Percentiles rank a stretch among this genome's conserved stretches.
Conservation (phyloP, 2,797 vertebrate genomes). For the Pipistrellus nathusii region DNA sequence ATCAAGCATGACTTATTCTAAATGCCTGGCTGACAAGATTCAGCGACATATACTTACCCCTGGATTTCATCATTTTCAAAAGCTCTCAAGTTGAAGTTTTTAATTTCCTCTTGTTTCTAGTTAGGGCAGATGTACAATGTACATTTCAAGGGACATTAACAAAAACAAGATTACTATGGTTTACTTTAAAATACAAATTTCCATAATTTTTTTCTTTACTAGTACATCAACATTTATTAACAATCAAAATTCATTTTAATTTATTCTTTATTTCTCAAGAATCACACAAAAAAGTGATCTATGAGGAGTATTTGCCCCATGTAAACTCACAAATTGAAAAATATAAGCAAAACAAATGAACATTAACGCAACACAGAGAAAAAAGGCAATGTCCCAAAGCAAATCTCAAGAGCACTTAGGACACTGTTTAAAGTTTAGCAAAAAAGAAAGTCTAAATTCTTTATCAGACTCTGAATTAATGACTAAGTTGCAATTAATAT, state of each 20-base stretch:
- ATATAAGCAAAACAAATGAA: conserved; percentile 32
- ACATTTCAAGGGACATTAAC: conserved; percentile 6
- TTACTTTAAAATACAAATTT: conserved; percentile 36
- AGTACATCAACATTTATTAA: neutral
- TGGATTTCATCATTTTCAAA: neutral
- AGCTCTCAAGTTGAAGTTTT: neutral
- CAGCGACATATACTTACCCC: neutral
- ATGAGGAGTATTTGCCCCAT: neutral
- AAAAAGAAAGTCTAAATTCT: neutral
- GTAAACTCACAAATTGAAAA: conserved; percentile 46
- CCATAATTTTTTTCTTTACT: conserved; percentile 26
- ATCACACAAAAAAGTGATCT: conserved; percentile 3
- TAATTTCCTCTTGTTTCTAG: neutral
- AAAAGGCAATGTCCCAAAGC: neutral
- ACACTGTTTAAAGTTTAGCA: neutral
- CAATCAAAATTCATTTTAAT: neutral
- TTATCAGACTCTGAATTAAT: neutral
- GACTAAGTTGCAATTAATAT: neutral
- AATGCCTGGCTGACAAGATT: conserved; percentile 2
- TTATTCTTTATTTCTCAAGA: conserved; percentile 48
- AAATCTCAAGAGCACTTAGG: conserved; percentile 43
- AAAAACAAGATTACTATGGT: neutral
- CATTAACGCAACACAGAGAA: neutral
- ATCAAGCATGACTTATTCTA: neutral
- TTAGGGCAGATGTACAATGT: neutral